Evolutionary conservation across 2,888 invertebrate genomes (phyloP).

Genomic region (Acleris laterana): DNA sequence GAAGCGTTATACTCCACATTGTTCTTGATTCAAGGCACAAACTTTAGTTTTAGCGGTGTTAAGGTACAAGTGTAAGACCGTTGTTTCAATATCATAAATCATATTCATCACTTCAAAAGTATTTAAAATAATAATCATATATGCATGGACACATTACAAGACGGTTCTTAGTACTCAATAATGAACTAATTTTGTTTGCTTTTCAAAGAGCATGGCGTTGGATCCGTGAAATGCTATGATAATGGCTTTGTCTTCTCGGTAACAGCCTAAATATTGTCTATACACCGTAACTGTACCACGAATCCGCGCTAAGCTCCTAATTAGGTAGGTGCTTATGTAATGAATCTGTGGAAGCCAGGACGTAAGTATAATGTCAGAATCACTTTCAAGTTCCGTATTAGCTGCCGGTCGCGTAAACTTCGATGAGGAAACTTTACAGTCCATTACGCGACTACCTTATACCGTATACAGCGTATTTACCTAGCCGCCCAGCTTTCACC

Average conservation of each 20-base stretch:
- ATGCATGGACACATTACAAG: too few relatives aligned
- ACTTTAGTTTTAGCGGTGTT: not conserved
- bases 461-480: slow-evolving; percentile 22
- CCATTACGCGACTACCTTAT: slow-evolving; percentile 53
- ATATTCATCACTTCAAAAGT: too few relatives aligned
- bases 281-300: too few relatives aligned
- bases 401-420: slow-evolving; percentile 63
- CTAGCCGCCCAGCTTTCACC: slow-evolving; percentile 22
- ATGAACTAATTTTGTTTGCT: too few relatives aligned
- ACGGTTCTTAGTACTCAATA: too few relatives aligned
- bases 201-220: too few relatives aligned
- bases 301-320: not conserved
- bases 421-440: slow-evolving; percentile 74
- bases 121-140: too few relatives aligned
- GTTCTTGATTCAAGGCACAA: not conserved
- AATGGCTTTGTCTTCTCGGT: too few relatives aligned
- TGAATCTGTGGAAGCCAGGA: slow-evolving; percentile 27
- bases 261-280: too few relatives aligned
- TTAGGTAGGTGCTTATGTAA: slow-evolving; percentile 5
- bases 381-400: slow-evolving; percentile 60
- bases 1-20: slow-evolving; percentile 8
- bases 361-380: slow-evolving; percentile 48
- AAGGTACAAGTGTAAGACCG: too few relatives aligned
- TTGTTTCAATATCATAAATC: too few relatives aligned
- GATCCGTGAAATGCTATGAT: too few relatives aligned